A percentile compares a stretch with the other conserved stretches of the same genome.
Evolutionary conservation across 2,888 invertebrate genomes (phyloP).

Genomic region (Mesopsocus fuscifrons): DNA sequence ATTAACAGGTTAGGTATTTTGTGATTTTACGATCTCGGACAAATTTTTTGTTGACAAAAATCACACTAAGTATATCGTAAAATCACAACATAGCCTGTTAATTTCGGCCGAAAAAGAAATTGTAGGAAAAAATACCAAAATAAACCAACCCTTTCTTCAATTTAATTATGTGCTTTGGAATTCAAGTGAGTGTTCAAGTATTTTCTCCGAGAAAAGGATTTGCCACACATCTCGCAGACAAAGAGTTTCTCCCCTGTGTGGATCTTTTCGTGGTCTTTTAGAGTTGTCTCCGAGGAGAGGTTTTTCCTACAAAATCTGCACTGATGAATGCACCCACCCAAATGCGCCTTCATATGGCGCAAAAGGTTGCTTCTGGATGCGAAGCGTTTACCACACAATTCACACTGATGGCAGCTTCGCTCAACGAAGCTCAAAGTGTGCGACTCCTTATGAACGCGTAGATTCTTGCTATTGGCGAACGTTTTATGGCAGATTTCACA

Average conservation of each 20-base stretch:
- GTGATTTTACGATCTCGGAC: no score
- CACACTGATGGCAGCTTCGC: constrained; percentile 21
- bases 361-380: constrained; percentile 6
- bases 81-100: no score
- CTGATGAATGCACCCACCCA: constrained; percentile 8
- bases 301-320: constrained; percentile 3
- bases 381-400: constrained; percentile 22
- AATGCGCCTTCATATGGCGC: constrained; percentile 12
- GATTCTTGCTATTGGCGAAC: constrained; percentile 2
- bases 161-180: not conserved
- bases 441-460: not conserved
- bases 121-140: no score
- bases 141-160: no score
- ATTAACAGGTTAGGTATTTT: no score
- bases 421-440: constrained; percentile 15
- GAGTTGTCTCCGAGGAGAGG: not conserved
- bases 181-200: constrained; percentile 28
- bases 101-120: no score
- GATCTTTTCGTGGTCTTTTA: constrained; percentile 23
- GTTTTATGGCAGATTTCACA: constrained; percentile 1
- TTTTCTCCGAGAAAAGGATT: constrained; percentile 31
- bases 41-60: no score
- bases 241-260: constrained; percentile 32
- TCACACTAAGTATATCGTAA: no score
- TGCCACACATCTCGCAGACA: constrained; percentile 29